Evolutionary conservation across 2,797 vertebrate genomes (phyloP).

Genomic region (Platalea minor): DNA sequence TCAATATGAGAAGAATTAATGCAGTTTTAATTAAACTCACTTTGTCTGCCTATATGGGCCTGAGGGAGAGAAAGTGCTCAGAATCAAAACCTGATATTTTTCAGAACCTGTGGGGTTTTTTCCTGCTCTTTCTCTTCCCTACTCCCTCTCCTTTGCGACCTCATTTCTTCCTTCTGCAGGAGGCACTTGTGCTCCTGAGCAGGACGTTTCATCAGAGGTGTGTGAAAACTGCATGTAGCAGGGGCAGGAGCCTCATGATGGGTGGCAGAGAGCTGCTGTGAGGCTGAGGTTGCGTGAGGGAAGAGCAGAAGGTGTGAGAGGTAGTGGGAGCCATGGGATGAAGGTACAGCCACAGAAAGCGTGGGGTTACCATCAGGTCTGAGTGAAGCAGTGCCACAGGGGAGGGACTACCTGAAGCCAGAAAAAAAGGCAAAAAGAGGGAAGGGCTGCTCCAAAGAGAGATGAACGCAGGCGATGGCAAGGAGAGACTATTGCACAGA

Average conservation of each 20-base stretch:
- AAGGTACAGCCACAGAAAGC: neutral
- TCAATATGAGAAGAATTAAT: neutral
- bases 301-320: neutral
- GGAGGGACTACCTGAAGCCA: neutral
- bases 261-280: neutral
- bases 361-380: neutral
- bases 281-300: neutral
- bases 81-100: neutral
- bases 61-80: neutral
- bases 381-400: neutral
- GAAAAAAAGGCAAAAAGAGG: neutral
- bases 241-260: neutral
- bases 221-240: neutral
- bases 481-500: neutral
- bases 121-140: neutral
- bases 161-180: neutral
- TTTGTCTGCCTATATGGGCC: neutral
- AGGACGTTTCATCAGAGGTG: neutral
- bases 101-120: neutral
- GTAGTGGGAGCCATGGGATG: neutral
- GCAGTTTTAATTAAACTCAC: slow-evolving; percentile 48
- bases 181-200: neutral
- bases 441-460: neutral
- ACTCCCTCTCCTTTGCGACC: neutral
- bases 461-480: neutral